Base-by-base conservation (phyloP, 2,797 vertebrate species). In the Labroides dimidiatus region DNA sequence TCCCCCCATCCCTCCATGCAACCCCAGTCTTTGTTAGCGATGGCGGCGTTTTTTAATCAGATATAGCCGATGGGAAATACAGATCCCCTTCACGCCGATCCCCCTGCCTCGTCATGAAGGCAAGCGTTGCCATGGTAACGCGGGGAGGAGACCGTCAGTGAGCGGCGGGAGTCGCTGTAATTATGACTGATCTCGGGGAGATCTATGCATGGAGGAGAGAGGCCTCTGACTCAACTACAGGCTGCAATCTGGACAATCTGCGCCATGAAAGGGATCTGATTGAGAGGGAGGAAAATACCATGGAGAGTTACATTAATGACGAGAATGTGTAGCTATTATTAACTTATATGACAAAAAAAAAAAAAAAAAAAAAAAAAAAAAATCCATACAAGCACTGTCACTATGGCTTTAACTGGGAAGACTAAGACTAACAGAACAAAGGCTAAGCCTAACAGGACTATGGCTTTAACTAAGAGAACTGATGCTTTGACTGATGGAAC, bases 161-260 rank as follows among this genome's bases (percentile, higher is more conserved):
- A 82, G 80, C 57, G 63, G 69, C 69, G 44, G 55, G 78, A 81
- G 79, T 73, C 15, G 36, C 76, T 78, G 83, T 90, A 85, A 90
- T 91, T 90, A 86, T 87, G 87, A 92, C 67, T 90, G 87, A 91
- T 91, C 87, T 84, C 10, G 0, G 54, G 69, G 48, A 86, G 80
- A 77, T 78, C 72, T 81, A 37, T n/a, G 62, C 47, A 71, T 51
- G 73, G 71, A 71, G 1, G 65, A 72, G 4, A 63, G 36, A 59
- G 63, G 71, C 37, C 1, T 1, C 30, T 13, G 79, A 43, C 0
- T 20, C 69, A 85, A 85, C 79, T 72, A 69, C 52, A 74, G 79
- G 65, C 82, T 80, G 77, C 63, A 81, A n/a, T 71, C 56, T 54
- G 78, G 36, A 64, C 59, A 59, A 68, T 67, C 52, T 19, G 10